Base-by-base conservation (phyloP, 1,140 invertebrate species). In the Kradibia gibbosae region DNA sequence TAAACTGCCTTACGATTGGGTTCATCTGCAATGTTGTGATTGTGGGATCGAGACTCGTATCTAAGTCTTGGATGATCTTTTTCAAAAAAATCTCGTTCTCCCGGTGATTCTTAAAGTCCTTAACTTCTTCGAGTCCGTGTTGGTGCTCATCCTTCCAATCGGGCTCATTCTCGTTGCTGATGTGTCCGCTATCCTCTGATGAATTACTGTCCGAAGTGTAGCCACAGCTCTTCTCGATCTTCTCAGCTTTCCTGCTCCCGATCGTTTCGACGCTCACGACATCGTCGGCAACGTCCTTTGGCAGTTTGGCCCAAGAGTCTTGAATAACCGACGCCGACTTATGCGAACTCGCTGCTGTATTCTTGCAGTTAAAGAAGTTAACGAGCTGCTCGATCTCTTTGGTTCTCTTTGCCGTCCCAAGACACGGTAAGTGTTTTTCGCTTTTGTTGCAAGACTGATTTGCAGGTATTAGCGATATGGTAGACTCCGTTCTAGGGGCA, bases 131-230 rank as follows among this genome's bases (percentile, higher is more conserved):
- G 13, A 57, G 22, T 15, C 17, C 57, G 36, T 62, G 72, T 22
- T 53, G 80, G 0, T 57, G 22, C 8, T 81, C 80, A 10, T 82
- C 81, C 67, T 79, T 71, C 65, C 65, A 71, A 34, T 87, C 86
- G 55, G 85, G 81, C 28, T 94, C 93, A 84, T 92, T 93, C 84
- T 95, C 94, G 84, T 95, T 95, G 60, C 95, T 95, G 77, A 95
- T 95, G 89, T 96, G 95, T 65, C 95, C 95, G 36, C 94, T 95
- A 88, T 96, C 95, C 85, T 96, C 95, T 53, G 94, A 95, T 83
- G 93, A 94, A 84, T 91, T 91, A 0, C 89, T 89, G 75, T 91
- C 90, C 10, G 90, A 91, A 0, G 84, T 83, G 72, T 91, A 91
- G 4, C 90, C 89, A 60, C 86, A 88, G 83, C 28, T 87, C 73